phyloP scores from a whole-genome alignment of 2,113 vertebrate species.

The Lasiurus borealis region DNA sequence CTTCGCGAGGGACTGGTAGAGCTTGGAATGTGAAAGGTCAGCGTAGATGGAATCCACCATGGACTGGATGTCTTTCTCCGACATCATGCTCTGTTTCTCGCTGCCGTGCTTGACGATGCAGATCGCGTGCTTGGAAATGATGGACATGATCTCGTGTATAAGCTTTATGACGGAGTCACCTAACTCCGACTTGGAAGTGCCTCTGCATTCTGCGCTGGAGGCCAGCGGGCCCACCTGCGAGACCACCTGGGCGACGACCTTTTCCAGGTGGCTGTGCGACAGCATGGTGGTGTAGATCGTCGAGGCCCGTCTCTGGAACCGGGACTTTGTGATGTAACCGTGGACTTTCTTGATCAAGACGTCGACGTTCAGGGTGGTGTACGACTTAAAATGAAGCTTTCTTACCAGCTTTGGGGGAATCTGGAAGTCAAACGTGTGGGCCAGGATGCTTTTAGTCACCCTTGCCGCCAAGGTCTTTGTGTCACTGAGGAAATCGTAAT shows the following conservation, averaged over 20 bases:
- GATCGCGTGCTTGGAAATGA: conserved; percentile 80
- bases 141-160: conserved; percentile 77
- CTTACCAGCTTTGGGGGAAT: conserved; percentile 59
- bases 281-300: conserved; percentile 72
- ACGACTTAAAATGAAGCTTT: conserved; percentile 56
- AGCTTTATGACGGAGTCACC: conserved; percentile 65
- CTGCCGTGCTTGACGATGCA: conserved; percentile 75
- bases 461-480: conserved; percentile 57
- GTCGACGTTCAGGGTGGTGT: conserved; percentile 66
- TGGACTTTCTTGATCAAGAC: conserved; percentile 66
- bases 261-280: conserved; percentile 75
- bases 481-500: conserved; percentile 71
- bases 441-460: conserved; percentile 65
- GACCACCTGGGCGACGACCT: conserved; percentile 76
- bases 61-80: conserved; percentile 73
- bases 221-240: conserved; percentile 47
- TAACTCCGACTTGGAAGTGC: conserved; percentile 50
- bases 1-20: conserved; percentile 69
- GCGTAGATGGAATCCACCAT: conserved; percentile 78
- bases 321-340: conserved; percentile 64
- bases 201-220: neutral
- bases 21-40: conserved; percentile 69
- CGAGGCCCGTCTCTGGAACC: conserved; percentile 63
- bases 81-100: conserved; percentile 72
- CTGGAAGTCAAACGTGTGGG: conserved; percentile 75